Evolutionary conservation across 2,797 vertebrate species (phyloP).

Genomic region (Lagocephalus sceleratus): DNA sequence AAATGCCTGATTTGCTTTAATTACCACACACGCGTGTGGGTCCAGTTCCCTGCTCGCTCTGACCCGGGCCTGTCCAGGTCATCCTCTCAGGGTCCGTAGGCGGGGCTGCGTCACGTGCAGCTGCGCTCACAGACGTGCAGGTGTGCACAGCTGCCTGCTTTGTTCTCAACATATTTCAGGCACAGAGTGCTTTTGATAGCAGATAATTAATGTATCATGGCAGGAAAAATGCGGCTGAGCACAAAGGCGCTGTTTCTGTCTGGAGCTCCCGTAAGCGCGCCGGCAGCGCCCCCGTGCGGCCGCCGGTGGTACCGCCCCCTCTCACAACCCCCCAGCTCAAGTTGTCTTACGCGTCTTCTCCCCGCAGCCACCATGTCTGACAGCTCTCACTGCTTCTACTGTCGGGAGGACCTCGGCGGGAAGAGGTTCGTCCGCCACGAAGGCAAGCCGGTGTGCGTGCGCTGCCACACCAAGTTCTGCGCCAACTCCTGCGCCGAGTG

Average conservation of each 20-base stretch:
- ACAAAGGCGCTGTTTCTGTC: not conserved
- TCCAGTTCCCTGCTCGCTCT: no score
- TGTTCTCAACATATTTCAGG: slow-evolving; percentile 1
- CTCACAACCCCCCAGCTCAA: not conserved
- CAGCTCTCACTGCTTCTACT: slow-evolving; percentile 88
- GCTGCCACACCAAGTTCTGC: slow-evolving; percentile 93
- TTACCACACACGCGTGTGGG: no score
- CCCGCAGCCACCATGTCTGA: slow-evolving; percentile 82
- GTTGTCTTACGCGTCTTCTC: slow-evolving; percentile 7
- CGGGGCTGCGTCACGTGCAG: not conserved
- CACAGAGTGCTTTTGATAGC: not conserved
- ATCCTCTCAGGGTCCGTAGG: no score
- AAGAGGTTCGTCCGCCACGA: slow-evolving; percentile 92
- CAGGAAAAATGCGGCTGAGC: not conserved
- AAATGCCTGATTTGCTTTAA: not conserved
- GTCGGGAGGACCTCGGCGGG: slow-evolving; percentile 85
- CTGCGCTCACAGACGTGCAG: slow-evolving; percentile 5
- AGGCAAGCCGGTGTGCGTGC: slow-evolving; percentile 86
- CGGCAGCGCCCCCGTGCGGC: slow-evolving; percentile 20
- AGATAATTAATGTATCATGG: not conserved
- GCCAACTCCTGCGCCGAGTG: slow-evolving; percentile 92
- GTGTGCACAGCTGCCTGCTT: not conserved
- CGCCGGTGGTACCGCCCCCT: not conserved
- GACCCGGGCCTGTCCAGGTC: slow-evolving; percentile 46
- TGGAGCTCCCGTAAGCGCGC: not conserved